phyloP scores from a whole-genome alignment of 2,113 vertebrate genomes.

The Lontra canadensis region DNA sequence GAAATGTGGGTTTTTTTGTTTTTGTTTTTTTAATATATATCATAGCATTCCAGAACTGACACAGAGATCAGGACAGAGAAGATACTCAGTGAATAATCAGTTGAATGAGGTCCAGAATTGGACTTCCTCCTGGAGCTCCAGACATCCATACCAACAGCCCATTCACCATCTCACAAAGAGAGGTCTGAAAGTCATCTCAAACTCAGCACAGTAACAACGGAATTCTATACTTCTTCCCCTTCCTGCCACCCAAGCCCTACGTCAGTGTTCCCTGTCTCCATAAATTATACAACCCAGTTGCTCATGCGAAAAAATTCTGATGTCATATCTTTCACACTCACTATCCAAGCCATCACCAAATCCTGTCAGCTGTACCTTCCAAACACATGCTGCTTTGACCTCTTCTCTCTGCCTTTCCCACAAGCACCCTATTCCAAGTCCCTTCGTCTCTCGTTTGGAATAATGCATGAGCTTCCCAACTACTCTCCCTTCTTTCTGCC shows the following conservation, averaged over 20 bases:
- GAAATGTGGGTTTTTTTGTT: neutral
- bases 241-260: neutral
- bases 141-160: neutral
- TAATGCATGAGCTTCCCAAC: neutral
- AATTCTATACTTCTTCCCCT: neutral
- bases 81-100: neutral
- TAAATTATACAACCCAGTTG: neutral
- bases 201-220: neutral
- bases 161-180: neutral
- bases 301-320: neutral
- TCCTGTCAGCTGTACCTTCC: neutral
- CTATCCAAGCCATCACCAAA: neutral
- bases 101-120: neutral
- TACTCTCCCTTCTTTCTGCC: neutral
- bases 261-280: neutral
- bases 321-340: neutral
- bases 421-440: neutral
- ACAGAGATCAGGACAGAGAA: neutral
- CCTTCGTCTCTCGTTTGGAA: neutral
- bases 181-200: neutral
- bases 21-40: neutral
- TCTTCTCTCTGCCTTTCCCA: neutral
- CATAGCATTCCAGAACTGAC: neutral
- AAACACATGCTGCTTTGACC: neutral
- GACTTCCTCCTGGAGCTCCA: neutral